These are phyloP conservation scores for Capreolus pygargus DNA, from an alignment of 2,113 vertebrate species.

Conservation along the genomic window DNA sequence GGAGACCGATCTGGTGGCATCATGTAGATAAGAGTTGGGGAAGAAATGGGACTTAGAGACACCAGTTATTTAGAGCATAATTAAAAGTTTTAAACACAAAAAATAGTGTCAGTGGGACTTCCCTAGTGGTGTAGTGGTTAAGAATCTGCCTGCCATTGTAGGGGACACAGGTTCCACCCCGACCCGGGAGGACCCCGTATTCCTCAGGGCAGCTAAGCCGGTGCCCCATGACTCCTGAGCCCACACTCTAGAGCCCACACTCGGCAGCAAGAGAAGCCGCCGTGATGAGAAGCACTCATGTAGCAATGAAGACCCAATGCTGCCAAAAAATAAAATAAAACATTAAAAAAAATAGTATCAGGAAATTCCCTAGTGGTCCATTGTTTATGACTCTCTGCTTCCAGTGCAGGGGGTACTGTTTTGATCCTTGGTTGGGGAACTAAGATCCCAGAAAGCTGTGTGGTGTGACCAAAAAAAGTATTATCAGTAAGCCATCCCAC, in stretches of 20 bases:
- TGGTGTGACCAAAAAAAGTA: neutral
- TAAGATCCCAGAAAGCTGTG: neutral
- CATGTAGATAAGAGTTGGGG: neutral
- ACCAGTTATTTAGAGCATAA: neutral
- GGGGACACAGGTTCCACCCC: neutral
- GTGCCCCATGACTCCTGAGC: neutral
- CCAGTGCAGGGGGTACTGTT: neutral
- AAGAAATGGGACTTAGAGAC: neutral
- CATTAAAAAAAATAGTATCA: neutral
- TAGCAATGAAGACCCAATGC: neutral
- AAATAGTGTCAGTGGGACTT: neutral
- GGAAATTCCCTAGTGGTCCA: neutral
- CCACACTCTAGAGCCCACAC: rapidly evolving
- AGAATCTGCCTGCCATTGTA: neutral
- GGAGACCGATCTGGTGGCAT: neutral
- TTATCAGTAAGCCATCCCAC: neutral
- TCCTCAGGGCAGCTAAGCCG: neutral
- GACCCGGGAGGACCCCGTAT: neutral
- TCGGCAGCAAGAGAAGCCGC: neutral
- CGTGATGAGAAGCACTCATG: neutral
- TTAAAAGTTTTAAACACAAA: neutral
- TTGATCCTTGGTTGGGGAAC: neutral
- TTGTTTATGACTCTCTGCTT: neutral
- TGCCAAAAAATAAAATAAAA: neutral
- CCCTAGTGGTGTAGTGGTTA: neutral